A percentile compares a stretch with the other conserved stretches of the same genome.
Conservation (phyloP, 2,113 vertebrate genomes). For the Saimiri boliviensis region DNA sequence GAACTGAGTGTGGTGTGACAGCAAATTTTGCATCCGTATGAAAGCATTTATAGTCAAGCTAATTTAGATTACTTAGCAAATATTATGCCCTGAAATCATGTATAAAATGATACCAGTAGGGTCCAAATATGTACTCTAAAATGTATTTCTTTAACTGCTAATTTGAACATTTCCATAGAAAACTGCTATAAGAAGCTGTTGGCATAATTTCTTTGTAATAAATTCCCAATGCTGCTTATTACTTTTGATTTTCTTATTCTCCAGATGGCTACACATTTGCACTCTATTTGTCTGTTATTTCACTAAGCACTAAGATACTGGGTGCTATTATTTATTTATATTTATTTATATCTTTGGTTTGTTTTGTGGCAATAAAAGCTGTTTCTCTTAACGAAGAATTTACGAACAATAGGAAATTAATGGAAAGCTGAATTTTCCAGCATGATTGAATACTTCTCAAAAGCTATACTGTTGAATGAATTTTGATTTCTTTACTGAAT, state of each 20-base stretch:
- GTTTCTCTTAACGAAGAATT: slow-evolving; percentile 22
- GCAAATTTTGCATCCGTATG: slow-evolving; percentile 58
- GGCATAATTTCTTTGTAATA: slow-evolving; percentile 71
- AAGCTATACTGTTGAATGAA: background rate
- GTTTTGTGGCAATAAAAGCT: slow-evolving; percentile 55
- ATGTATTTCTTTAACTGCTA: slow-evolving; percentile 55
- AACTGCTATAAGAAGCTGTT: slow-evolving; percentile 55
- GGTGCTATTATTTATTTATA: slow-evolving; percentile 63
- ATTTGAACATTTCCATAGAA: slow-evolving; percentile 69
- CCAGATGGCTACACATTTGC: slow-evolving; percentile 70
- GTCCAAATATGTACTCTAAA: slow-evolving; percentile 21
- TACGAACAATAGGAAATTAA: slow-evolving; percentile 51
- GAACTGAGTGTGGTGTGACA: slow-evolving; percentile 14
- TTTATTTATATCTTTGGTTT: slow-evolving; percentile 60
- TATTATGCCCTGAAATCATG: slow-evolving; percentile 59
- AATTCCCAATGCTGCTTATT: slow-evolving; percentile 65
- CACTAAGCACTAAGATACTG: slow-evolving; percentile 48
- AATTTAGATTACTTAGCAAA: slow-evolving; percentile 71
- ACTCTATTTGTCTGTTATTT: slow-evolving; percentile 64
- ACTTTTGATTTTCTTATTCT: slow-evolving; percentile 70
- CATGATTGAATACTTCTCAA: slow-evolving; percentile 2
- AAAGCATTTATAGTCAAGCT: slow-evolving; percentile 51
- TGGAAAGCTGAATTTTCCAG: slow-evolving; percentile 17
- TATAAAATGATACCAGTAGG: slow-evolving; percentile 47
- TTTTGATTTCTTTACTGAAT: slow-evolving; percentile 28